These are phyloP conservation scores for Apocheima hispidaria DNA, from an alignment of 2,888 invertebrate species.

Conservation along the genomic window DNA sequence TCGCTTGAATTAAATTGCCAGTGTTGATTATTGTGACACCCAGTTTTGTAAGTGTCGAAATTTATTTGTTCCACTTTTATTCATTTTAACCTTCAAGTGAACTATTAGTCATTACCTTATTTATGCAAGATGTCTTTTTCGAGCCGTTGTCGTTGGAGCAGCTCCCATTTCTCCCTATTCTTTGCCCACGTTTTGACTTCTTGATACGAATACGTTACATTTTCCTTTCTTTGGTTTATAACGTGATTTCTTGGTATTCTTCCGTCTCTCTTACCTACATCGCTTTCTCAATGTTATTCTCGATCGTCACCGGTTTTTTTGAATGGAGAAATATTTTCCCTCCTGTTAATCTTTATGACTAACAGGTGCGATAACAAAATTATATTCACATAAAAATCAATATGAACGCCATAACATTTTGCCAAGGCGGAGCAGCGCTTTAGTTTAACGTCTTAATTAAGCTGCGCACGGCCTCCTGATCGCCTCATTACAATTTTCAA, in stretches of 20 bases:
- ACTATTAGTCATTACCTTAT: conserved; percentile 33
- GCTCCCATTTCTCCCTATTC: neutral
- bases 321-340: too few relatives aligned
- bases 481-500: conserved; percentile 74
- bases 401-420: conserved; percentile 75
- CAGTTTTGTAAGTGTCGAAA: conserved; percentile 73
- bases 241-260: neutral
- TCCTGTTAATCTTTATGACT: too few relatives aligned
- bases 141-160: neutral
- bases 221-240: neutral
- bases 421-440: conserved; percentile 68
- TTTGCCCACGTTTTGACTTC: neutral
- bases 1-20: conserved; percentile 82
- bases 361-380: conserved; percentile 69
- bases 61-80: conserved; percentile 67
- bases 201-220: neutral
- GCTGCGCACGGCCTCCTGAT: conserved; percentile 75
- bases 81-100: conserved; percentile 41
- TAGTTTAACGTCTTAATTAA: conserved; percentile 83
- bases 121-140: conserved; percentile 15
- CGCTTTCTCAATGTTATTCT: neutral
- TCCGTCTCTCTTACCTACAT: neutral
- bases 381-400: conserved; percentile 81
- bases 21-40: conserved; percentile 79
- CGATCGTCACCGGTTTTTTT: too few relatives aligned